Conservation (phyloP, 2,797 vertebrate genomes). For the Falco cherrug region DNA sequence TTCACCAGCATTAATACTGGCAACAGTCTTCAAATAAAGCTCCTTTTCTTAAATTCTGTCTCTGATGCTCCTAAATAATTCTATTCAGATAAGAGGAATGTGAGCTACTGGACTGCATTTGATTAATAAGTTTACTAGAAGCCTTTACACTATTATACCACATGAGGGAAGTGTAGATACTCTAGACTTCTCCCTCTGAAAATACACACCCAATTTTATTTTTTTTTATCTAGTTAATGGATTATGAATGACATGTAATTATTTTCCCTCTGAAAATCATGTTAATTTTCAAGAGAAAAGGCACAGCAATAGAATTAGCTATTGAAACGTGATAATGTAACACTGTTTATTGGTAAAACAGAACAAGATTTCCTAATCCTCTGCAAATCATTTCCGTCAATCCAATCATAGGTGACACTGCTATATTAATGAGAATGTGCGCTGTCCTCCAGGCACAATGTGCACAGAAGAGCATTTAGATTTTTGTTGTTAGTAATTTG, state of each 20-base stretch:
- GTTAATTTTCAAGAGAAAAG: slow-evolving; percentile 69
- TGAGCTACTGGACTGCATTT: background rate
- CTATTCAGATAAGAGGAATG: background rate
- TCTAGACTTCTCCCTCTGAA: slow-evolving; percentile 27
- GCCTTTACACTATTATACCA: slow-evolving; percentile 54
- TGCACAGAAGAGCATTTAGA: background rate
- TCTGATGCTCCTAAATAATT: background rate
- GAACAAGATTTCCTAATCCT: slow-evolving; percentile 47
- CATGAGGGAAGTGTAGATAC: slow-evolving; percentile 65
- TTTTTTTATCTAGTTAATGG: slow-evolving; percentile 64
- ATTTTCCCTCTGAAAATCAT: slow-evolving; percentile 67
- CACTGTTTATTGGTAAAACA: slow-evolving; percentile 60
- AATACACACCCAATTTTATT: slow-evolving; percentile 39
- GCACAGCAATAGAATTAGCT: slow-evolving; percentile 54
- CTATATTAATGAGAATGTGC: background rate
- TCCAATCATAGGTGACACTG: slow-evolving; percentile 21
- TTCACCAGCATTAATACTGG: background rate
- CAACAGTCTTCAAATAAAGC: background rate
- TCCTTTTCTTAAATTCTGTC: background rate
- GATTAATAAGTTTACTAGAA: background rate
- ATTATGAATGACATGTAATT: slow-evolving; percentile 73
- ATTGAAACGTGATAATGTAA: slow-evolving; percentile 66
- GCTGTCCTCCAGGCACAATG: background rate
- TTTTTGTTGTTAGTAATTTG: background rate
- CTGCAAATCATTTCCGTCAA: slow-evolving; percentile 49